Evolutionary conservation across 2,888 invertebrate species (phyloP), one percentile per base, ranked within the genome.

Genomic region (Chironomus tentans): DNA sequence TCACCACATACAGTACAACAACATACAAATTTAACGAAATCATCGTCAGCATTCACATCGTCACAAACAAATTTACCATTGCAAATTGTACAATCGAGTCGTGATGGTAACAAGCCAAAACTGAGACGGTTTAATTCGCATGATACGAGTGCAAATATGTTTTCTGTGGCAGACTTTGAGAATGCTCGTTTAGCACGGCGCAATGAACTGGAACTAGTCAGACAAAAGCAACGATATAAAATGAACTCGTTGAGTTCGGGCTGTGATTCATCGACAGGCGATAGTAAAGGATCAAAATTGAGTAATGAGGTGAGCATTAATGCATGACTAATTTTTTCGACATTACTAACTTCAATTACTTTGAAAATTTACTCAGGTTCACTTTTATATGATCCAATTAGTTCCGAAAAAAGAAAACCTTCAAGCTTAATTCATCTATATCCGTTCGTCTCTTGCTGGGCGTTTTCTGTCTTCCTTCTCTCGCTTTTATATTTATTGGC

Each of bases 71-170:
- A 80, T 78, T 79, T 80, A 78, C 80, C 80, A 75, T 78, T 80
- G 75, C 79, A 80, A 80, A 79, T 80, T 77, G 78, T 79, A 61
- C 77, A 79, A 77, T 78, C 79, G 69, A 77, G 79, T 71, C 81
- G 80, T 69, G 84, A 83, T 78, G 83, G 82, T 75, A 81, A 83
- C 72, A 84, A 84, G 77, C 82, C 84, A 12, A 84, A 84, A 78
- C 77, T 84, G 78, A 80, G 84, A 76, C 81, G 84, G 48, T 84
- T 83, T 77, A 84, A 84, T 80, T 84, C 84, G 77, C 84, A 84
- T 78, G 84, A 84, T 76, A 83, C 82, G 13, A 84, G 83, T 79
- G 82, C 83, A 46, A 84, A 84, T 79, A 84, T 84, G 84, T 84
- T 84, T 80, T 84, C 84, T 61, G 84, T 84, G 69, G 83, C 83